Conservation (phyloP, 2,888 invertebrate species). For the Biston stratarius region DNA sequence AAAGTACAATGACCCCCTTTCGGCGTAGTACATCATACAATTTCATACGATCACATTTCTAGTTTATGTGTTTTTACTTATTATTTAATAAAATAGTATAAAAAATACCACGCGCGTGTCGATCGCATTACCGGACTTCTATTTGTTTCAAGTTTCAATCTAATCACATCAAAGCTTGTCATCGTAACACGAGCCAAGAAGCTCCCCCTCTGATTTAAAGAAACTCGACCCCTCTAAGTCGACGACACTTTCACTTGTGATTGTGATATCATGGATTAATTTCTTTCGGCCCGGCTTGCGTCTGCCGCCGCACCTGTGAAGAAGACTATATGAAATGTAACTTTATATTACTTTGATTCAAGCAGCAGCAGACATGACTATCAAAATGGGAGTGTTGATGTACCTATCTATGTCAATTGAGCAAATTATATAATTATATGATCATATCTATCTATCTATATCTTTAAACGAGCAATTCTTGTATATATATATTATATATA, state of each 20-base stretch:
- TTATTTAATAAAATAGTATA: too few species aligned
- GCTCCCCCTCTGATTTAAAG: conserved; percentile 56
- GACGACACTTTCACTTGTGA: conserved; percentile 36
- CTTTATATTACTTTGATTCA: not conserved
- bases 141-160: conserved; percentile 40
- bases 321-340: not conserved
- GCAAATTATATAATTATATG: too few species aligned
- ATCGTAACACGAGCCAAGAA: conserved; percentile 50
- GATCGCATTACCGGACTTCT: conserved; percentile 10
- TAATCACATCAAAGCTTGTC: conserved; percentile 47
- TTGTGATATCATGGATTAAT: conserved; percentile 46
- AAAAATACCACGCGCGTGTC: not conserved
- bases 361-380: too few species aligned
- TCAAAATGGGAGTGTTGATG: too few species aligned
- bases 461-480: too few species aligned
- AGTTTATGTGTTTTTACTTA: too few species aligned
- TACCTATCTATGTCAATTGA: too few species aligned
- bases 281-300: conserved; percentile 6
- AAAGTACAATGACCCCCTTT: too few species aligned
- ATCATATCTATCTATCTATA: too few species aligned
- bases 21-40: too few species aligned
- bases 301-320: conserved; percentile 1
- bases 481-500: too few species aligned
- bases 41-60: too few species aligned
- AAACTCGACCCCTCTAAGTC: conserved; percentile 57